These are phyloP conservation scores for Okamejei kenojei DNA, from an alignment of 2,797 vertebrate genomes.

Conservation along the genomic window DNA sequence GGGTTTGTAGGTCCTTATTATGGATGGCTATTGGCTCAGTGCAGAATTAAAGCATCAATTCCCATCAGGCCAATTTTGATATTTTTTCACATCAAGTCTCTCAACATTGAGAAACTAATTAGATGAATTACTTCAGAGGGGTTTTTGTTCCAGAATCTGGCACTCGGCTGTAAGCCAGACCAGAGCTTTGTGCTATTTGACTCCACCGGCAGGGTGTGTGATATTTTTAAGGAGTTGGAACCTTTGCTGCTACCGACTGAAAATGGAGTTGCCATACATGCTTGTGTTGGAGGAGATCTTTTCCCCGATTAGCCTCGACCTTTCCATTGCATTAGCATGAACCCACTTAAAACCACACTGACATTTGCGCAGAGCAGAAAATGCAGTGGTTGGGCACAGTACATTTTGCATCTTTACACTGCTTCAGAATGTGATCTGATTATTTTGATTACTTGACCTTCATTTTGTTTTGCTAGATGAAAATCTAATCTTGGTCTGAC, in stretches of 20 bases:
- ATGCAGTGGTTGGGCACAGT: background rate
- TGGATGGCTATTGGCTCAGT: background rate
- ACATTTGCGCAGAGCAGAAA: background rate
- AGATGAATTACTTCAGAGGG: background rate
- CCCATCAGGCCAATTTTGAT: background rate
- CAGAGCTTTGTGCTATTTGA: background rate
- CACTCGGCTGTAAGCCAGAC: background rate
- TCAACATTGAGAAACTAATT: background rate
- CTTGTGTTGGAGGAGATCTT: background rate
- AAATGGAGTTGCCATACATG: background rate
- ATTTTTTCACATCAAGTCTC: too few relatives aligned
- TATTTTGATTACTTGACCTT: background rate
- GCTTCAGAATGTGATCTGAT: background rate
- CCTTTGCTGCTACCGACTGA: background rate
- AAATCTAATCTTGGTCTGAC: background rate
- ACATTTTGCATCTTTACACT: background rate
- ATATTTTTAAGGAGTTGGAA: background rate
- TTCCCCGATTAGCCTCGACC: background rate
- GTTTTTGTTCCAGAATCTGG: background rate
- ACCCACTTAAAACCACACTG: constrained; percentile 13
- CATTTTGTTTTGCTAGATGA: background rate
- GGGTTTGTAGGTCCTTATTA: too few relatives aligned
- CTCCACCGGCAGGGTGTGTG: too few relatives aligned
- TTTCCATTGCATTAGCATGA: background rate
- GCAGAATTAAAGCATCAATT: background rate